These are phyloP conservation scores for Antechinus flavipes DNA, from an alignment of 2,113 vertebrate species.

Conservation along the genomic window DNA sequence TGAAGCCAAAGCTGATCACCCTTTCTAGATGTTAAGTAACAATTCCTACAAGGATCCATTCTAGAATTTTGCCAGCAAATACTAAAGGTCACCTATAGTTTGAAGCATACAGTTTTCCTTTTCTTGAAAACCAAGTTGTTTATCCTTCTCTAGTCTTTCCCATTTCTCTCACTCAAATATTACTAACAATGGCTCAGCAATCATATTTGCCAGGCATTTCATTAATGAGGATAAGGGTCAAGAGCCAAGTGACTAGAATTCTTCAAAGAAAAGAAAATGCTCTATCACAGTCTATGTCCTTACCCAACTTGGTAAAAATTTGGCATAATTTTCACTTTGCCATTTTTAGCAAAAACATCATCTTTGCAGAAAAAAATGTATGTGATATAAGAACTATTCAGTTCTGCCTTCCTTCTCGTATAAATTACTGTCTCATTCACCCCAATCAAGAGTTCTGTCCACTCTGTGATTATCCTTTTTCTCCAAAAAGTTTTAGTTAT, in stretches of 20 bases:
- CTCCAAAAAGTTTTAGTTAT: not conserved
- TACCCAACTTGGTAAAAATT: not conserved
- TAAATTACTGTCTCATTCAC: not conserved
- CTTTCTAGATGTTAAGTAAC: not conserved
- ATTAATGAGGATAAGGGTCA: not conserved
- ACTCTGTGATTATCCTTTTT: not conserved
- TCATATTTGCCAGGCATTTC: not conserved
- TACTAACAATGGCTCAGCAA: not conserved
- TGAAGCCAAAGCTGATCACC: not conserved
- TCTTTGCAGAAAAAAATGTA: not conserved
- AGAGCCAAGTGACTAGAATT: not conserved
- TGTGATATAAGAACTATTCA: not conserved
- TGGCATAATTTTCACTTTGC: not conserved
- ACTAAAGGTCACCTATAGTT: not conserved
- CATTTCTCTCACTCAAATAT: not conserved
- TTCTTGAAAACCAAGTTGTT: not conserved
- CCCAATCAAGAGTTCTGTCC: not conserved
- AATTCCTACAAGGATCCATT: not conserved
- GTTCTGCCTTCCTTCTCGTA: not conserved
- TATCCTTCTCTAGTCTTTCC: not conserved
- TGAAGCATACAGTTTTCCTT: not conserved
- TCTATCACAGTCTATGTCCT: not conserved
- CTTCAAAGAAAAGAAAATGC: not conserved
- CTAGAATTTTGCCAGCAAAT: not conserved
- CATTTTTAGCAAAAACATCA: not conserved